phyloP scores from a whole-genome alignment of 2,113 vertebrate genomes.

The Lasiurus cinereus region DNA sequence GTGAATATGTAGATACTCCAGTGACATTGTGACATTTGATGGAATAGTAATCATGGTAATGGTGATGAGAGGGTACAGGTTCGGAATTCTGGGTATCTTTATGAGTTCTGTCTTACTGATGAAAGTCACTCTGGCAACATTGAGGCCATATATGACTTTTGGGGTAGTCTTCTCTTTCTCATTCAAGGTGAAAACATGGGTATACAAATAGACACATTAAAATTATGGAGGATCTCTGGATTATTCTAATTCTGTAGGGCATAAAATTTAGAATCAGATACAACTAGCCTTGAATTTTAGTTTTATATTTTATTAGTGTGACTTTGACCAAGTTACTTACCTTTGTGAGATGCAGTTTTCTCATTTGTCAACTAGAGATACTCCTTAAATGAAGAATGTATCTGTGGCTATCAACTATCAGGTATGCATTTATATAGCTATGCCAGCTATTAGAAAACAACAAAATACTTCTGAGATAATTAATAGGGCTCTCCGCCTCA shows the following conservation, averaged over 20 bases:
- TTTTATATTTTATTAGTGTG: not conserved
- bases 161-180: not conserved
- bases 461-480: not conserved
- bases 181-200: not conserved
- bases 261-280: not conserved
- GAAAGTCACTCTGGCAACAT: not conserved
- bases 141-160: not conserved
- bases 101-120: not conserved
- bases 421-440: not conserved
- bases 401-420: not conserved
- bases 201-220: not conserved
- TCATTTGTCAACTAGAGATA: not conserved
- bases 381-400: not conserved
- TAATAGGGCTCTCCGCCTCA: not conserved
- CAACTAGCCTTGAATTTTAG: not conserved
- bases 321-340: not conserved
- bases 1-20: not conserved
- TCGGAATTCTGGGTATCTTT: not conserved
- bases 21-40: not conserved
- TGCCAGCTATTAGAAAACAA: not conserved
- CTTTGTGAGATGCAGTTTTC: not conserved
- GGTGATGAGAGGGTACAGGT: not conserved
- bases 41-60: not conserved
- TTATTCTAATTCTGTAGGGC: not conserved
- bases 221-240: not conserved